Base-by-base conservation (phyloP, 1,140 invertebrate species). In the Hylyphantes graminicola region DNA sequence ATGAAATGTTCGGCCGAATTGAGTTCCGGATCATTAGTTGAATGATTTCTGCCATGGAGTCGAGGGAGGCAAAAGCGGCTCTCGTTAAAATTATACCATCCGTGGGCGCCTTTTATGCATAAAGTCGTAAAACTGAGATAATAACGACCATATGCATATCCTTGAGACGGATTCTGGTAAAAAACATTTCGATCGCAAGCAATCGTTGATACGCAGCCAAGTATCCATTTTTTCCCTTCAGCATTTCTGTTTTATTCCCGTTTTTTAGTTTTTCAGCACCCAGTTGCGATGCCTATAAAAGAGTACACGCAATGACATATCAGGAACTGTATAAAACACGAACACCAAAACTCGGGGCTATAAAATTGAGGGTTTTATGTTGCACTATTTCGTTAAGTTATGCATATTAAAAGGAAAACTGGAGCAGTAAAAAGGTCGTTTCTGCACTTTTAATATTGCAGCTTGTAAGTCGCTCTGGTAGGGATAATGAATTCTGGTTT, bases 301-400 rank as follows among this genome's bases (percentile, higher is more conserved):
- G 80, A 74, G 70, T 83, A 74, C 80, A 83, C 80, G 80, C 80
- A 83, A 83, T 83, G 80, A 83, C 80, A 83, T 83, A 83, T 83
- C 80, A 83, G 80, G 80, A 83, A 83, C 80, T 83, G 80, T 83
- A 83, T 83, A 83, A 83, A 83, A 83, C 80, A 83, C 80, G 80
- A 72, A 83, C 80, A 83, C 80, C 80, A 83, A 83, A 83, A 83
- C 80, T 83, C 55, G 80, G 80, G 80, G 80, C 80, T 63, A 83
- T 83, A 83, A 83, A 83, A 83, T 83, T 83, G 80, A 83, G 80
- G 70, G 80, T 83, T 83, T 83, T 83, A 83, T 83, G 80, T 83
- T 83, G 72, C 80, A 83, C 80, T 83, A 83, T 83, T 83, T 83
- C 80, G 80, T 83, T 83, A 83, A 83, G 80, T 83, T 83, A 83